Percentiles rank a stretch among this genome's conserved stretches.
These are phyloP conservation scores for Leptinotarsa peninsularis DNA, from an alignment of 2,888 invertebrate species.

Conservation along the genomic window DNA sequence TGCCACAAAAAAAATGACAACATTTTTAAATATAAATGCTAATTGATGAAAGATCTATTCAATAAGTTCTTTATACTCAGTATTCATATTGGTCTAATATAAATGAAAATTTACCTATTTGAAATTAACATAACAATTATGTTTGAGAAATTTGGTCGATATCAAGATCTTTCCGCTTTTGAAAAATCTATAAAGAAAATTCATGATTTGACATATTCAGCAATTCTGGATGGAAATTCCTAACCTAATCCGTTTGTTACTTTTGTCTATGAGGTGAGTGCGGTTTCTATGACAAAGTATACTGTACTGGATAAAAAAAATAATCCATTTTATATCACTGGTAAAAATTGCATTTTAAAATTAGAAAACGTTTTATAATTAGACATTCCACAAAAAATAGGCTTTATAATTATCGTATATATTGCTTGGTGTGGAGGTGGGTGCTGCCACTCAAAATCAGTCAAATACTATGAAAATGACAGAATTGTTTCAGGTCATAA, in stretches of 20 bases:
- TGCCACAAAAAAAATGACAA: no score
- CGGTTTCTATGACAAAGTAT: constrained; percentile 54
- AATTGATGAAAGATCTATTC: no score
- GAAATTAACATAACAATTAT: no score
- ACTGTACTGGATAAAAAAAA: constrained; percentile 45
- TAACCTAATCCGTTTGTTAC: constrained; percentile 29
- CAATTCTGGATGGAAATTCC: constrained; percentile 17
- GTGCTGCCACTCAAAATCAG: constrained; percentile 44
- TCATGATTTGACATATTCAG: background rate
- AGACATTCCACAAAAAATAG: constrained; percentile 42
- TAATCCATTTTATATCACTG: constrained; percentile 47
- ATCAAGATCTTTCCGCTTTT: no score
- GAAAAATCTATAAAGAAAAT: background rate
- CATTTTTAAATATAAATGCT: no score
- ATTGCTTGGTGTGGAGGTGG: constrained; percentile 40
- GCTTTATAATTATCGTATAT: constrained; percentile 40
- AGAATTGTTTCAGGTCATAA: background rate
- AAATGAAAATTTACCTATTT: no score
- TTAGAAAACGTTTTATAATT: constrained; percentile 40
- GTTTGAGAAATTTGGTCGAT: no score
- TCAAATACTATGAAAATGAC: constrained; percentile 20
- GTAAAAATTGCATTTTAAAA: constrained; percentile 43
- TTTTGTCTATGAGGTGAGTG: constrained; percentile 56
- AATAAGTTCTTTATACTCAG: no score
- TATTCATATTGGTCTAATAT: no score